Percentiles rank a stretch among this genome's conserved stretches.
Evolutionary conservation across 2,113 vertebrate species (phyloP).

Genomic region (Eulemur macaco): DNA sequence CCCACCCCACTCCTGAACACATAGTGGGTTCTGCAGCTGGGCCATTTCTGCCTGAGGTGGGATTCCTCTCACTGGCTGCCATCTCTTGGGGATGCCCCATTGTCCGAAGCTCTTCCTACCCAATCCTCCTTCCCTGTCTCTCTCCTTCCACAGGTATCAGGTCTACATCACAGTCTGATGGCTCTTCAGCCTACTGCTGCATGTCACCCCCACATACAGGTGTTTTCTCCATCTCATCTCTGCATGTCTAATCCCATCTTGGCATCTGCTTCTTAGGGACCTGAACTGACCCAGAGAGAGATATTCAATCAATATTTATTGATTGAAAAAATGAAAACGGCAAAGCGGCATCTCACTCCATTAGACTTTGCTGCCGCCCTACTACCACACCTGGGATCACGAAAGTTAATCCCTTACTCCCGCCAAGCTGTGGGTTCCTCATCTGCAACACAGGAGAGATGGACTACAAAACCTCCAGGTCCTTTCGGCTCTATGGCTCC

Average conservation of each 20-base stretch:
- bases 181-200: background rate
- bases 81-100: background rate
- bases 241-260: background rate
- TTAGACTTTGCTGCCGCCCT: background rate
- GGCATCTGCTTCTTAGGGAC: background rate
- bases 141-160: background rate
- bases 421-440: background rate
- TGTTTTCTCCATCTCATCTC: background rate
- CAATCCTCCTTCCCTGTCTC: background rate
- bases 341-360: background rate
- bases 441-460: background rate
- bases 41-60: background rate
- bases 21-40: background rate
- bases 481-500: background rate
- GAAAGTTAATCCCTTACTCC: background rate
- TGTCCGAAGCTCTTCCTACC: background rate
- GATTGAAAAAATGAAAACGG: too few relatives aligned
- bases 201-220: too few relatives aligned
- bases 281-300: background rate
- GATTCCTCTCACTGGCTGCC: background rate
- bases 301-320: too few relatives aligned
- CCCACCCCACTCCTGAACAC: accelerated
- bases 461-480: too few relatives aligned
- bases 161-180: too few relatives aligned
- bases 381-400: background rate